Evolutionary conservation across 2,888 invertebrate genomes (phyloP).

Genomic region (Ochropleura plecta): DNA sequence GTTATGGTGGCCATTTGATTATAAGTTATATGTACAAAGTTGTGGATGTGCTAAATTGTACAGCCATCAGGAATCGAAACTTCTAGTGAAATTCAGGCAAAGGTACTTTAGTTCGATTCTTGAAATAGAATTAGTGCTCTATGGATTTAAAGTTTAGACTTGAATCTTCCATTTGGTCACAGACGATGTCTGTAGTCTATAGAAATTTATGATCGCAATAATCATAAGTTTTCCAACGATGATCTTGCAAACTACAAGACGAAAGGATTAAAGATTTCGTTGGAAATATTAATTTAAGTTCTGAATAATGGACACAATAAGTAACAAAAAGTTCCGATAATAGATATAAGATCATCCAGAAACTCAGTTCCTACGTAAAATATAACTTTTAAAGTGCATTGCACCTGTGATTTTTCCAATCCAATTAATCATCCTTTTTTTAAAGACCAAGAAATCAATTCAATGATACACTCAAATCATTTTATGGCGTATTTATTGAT

Average conservation of each 20-base stretch:
- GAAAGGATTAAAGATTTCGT: slow-evolving; percentile 18
- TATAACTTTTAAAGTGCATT: slow-evolving; percentile 53
- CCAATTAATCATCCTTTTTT: slow-evolving; percentile 57
- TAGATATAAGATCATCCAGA: slow-evolving; percentile 18
- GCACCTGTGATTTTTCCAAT: slow-evolving; percentile 58
- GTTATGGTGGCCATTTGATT: neutral
- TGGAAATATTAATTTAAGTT: slow-evolving; percentile 12
- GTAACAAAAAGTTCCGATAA: slow-evolving; percentile 34
- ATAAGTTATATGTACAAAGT: neutral
- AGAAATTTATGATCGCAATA: neutral
- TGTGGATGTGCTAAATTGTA: neutral
- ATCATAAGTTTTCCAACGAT: neutral
- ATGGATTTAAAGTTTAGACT: neutral
- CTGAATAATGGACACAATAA: slow-evolving; percentile 19
- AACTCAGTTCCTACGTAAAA: slow-evolving; percentile 33
- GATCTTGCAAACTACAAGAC: slow-evolving; percentile 19
- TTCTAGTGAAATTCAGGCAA: neutral
- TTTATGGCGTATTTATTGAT: slow-evolving; percentile 68
- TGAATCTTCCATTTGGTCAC: neutral
- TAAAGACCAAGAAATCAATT: slow-evolving; percentile 62
- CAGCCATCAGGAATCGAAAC: neutral
- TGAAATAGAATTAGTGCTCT: neutral
- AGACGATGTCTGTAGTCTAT: neutral
- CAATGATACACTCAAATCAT: slow-evolving; percentile 65
- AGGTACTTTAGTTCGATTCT: neutral